Base-by-base conservation (phyloP, 2,797 vertebrate species). In the Odontamblyopus lacepedii region DNA sequence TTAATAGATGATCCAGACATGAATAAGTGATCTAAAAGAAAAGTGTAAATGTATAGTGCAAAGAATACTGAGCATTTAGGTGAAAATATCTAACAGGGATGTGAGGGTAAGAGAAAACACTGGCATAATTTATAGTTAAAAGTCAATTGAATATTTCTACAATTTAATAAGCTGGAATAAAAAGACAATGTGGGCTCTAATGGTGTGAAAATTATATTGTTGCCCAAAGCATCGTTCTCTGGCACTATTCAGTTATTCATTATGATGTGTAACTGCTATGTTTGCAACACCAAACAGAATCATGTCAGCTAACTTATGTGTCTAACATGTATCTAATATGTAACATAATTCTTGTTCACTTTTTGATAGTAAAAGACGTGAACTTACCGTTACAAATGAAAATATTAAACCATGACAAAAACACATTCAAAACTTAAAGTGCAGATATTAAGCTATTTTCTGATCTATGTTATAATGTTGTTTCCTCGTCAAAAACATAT, bases 121-220 rank as follows among this genome's bases (percentile, higher is more conserved):
- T 27, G 4, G 6, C 66, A 26, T 66, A 2, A 26, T 48, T 66
- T 27, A 50, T 44, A 53, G 11, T 69, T 73, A 38, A 59, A 51
- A 53, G 59, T 23, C 26, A 74, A 64, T 70, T 69, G 50, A 64
- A 69, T 70, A 67, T 73, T 71, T 55, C 30, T 18, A 71, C 23
- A 41, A 53, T 27, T 9, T 15, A 63, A 30, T 51, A 74, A 76
- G 70, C 70, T 53, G 27, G 18, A 16, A 63, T 63, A 57, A 74
- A 38, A 55, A 60, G 11, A 26, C 64, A 70, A 26, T 64, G 3
- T 35, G 6, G 60, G 30, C 5, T 18, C 44, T 73, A n/a, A 75
- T 38, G 70, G 67, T 62, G 60, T 35, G 72, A 48, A 75, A 50
- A 50, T 73, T 73, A 62, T 76, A 76, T 72, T 59, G 64, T n/a